phyloP scores from a whole-genome alignment of 2,797 vertebrate genomes.

The Pantherophis alleghaniensis region DNA sequence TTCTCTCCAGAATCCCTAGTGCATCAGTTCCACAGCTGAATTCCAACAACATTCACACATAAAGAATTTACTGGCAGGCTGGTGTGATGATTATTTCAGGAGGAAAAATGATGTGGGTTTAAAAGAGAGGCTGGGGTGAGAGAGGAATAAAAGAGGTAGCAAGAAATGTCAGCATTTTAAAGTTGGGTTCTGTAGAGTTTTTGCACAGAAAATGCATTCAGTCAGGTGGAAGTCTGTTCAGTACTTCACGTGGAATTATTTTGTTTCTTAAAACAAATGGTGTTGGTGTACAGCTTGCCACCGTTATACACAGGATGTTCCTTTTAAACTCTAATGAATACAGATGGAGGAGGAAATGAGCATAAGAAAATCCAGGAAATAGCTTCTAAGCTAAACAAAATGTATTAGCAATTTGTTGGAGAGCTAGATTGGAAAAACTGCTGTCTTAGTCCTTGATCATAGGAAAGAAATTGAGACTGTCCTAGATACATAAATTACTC shows the following conservation, averaged over 20 bases:
- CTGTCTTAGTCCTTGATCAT: slow-evolving; percentile 54
- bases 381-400: slow-evolving; percentile 56
- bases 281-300: slow-evolving; percentile 50
- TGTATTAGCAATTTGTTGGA: slow-evolving; percentile 58
- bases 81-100: slow-evolving; percentile 1
- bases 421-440: slow-evolving; percentile 54
- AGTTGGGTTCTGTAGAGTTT: slow-evolving; percentile 3
- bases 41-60: slow-evolving; percentile 26
- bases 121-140: not conserved
- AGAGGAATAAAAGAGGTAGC: slow-evolving; percentile 12
- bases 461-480: slow-evolving; percentile 59
- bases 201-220: not conserved
- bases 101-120: slow-evolving; percentile 32
- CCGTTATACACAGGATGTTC: slow-evolving; percentile 53
- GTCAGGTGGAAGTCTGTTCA: slow-evolving; percentile 22
- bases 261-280: slow-evolving; percentile 45
- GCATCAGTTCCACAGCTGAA: slow-evolving; percentile 31
- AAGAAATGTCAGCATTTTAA: slow-evolving; percentile 7
- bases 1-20: slow-evolving; percentile 20
- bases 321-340: slow-evolving; percentile 58
- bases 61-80: slow-evolving; percentile 6
- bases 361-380: slow-evolving; percentile 58
- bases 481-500: slow-evolving; percentile 58
- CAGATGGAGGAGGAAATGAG: slow-evolving; percentile 56
- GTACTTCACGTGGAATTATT: slow-evolving; percentile 43